Evolutionary conservation across 2,888 invertebrate genomes (phyloP), one percentile per base, ranked within the genome.

Genomic region (Xestia sexstrigata): DNA sequence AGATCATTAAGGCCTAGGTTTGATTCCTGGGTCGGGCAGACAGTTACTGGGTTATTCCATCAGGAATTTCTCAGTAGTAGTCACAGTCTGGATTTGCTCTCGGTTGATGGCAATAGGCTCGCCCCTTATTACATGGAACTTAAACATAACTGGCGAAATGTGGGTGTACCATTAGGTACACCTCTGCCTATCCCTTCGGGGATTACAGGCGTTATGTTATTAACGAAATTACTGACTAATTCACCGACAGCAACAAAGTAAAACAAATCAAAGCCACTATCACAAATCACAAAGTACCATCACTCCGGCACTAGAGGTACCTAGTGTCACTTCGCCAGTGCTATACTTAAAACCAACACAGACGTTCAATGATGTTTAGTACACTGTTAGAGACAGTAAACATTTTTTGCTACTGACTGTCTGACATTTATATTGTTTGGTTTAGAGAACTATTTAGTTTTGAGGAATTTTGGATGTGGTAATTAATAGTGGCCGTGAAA

Each of bases 301-400:
- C 47, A 72, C 39, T 15, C 23, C 13, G 15, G 20, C 20, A 23
- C 30, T 45, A 35, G 47, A 6, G 15, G 35, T 17, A 65, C 35
- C 23, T 4, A 58, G n/a, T 68, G 20, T 23, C 70, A 63, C 66
- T 55, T 39, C 15, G 63, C 17, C 30, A 23, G 30, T 23, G 45
- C n/a, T 13, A 67, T 80, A n/a, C n/a, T n/a, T n/a, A n/a, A 80
- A 70, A 82, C n/a, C 70, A 76, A 42, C 49, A 49, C 62, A n/a
- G 47, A 58, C 70, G 49, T 67, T 58, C 39, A 17, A 30, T 23
- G 58, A 70, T 55, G 55, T 76, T 82, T 35, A 49, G 42, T 70
- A 0, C 47, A 11, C 67, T 35, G n/a, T 82, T 76, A 76, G 66
- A 71, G 60, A 4, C 77, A 63, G 52, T 7, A 45, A 1, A 80